These are phyloP conservation scores for Parauchenoglanis ngamensis DNA, from an alignment of 2,797 vertebrate species.

Conservation along the genomic window DNA sequence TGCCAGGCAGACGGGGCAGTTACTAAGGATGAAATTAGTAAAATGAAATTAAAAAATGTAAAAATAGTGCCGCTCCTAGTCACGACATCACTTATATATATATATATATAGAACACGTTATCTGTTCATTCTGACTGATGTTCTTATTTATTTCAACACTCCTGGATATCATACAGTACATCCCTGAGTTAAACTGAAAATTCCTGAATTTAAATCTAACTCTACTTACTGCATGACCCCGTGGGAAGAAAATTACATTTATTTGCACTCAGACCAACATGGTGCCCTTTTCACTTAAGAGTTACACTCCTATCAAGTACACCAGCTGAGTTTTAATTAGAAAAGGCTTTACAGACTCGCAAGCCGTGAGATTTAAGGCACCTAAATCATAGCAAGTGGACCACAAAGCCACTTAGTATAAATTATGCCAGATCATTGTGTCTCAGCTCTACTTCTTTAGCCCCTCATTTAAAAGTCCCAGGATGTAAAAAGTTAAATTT, in stretches of 20 bases:
- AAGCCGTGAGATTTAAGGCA: background rate
- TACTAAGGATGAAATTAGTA: background rate
- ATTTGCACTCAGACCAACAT: conserved; percentile 7
- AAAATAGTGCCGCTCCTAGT: background rate
- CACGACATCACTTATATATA: background rate
- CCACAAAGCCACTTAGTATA: conserved; percentile 13
- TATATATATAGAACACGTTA: background rate
- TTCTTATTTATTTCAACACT: background rate
- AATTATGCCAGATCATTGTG: conserved; percentile 8
- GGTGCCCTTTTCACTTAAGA: conserved; percentile 36
- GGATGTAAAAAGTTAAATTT: background rate
- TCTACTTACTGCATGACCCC: conserved; percentile 1
- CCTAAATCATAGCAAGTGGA: conserved; percentile 25
- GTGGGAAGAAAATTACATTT: conserved; percentile 10
- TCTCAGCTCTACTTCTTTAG: background rate
- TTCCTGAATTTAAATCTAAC: background rate
- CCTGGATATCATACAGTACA: background rate
- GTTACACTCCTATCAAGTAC: conserved; percentile 18
- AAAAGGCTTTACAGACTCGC: conserved; percentile 22
- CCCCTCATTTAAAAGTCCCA: background rate
- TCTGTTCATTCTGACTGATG: background rate
- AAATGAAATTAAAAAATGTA: too few species aligned
- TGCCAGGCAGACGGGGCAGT: background rate
- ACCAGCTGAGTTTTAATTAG: conserved; percentile 33
- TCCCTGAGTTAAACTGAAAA: background rate